Evolutionary conservation across 1,140 invertebrate genomes (phyloP).

Genomic region (Trypoxylus dichotomus): DNA sequence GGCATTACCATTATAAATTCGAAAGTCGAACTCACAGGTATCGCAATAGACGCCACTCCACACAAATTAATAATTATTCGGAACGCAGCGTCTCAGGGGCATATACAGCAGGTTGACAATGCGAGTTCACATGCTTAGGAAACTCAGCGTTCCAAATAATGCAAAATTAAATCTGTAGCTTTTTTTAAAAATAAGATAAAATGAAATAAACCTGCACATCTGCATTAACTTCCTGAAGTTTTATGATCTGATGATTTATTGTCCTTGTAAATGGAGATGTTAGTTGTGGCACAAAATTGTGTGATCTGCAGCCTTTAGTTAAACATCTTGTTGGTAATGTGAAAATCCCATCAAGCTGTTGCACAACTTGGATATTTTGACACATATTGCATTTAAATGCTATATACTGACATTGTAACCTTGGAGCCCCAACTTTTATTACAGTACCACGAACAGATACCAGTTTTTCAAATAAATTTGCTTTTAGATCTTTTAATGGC

Average conservation of each 20-base stretch:
- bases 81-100: too few species aligned
- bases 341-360: conserved; percentile 65
- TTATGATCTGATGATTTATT: conserved; percentile 77
- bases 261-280: conserved; percentile 73
- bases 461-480: conserved; percentile 82
- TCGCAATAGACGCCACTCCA: too few species aligned
- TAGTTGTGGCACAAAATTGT: conserved; percentile 68
- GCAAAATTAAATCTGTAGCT: too few species aligned
- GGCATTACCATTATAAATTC: too few species aligned
- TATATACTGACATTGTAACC: conserved; percentile 71
- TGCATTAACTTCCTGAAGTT: conserved; percentile 72
- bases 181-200: conserved; percentile 2
- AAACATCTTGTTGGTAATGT: conserved; percentile 60
- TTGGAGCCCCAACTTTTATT: conserved; percentile 76
- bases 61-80: too few species aligned
- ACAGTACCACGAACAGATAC: conserved; percentile 84
- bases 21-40: too few species aligned
- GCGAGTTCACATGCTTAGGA: too few species aligned
- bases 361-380: conserved; percentile 61
- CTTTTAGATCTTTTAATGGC: conserved; percentile 74
- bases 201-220: conserved; percentile 57
- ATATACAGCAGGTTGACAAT: too few species aligned
- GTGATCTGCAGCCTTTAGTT: conserved; percentile 59
- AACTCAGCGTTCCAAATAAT: too few species aligned
- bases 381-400: conserved; percentile 81